These are phyloP conservation scores for Monopis laevigella DNA, from an alignment of 2,888 invertebrate genomes.

Conservation along the genomic window DNA sequence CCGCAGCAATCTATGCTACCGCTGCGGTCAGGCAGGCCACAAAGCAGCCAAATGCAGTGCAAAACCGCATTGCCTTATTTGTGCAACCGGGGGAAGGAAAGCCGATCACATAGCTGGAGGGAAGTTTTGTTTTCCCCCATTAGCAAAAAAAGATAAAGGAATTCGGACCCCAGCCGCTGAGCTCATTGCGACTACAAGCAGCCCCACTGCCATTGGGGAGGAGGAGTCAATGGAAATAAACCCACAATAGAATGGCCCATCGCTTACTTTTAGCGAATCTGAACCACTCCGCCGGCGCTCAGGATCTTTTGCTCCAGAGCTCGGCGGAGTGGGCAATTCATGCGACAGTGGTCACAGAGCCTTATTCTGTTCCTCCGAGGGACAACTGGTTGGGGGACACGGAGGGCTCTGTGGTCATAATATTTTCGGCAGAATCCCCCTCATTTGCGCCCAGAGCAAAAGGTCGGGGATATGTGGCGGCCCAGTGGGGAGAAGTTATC, in stretches of 20 bases:
- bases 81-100: not conserved
- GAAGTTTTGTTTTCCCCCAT: not conserved
- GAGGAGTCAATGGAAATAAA: not conserved
- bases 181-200: not conserved
- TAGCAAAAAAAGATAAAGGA: not conserved
- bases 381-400: constrained; percentile 13
- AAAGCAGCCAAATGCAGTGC: not conserved
- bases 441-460: not conserved
- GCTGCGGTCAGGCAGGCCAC: constrained; percentile 4
- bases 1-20: constrained; percentile 8
- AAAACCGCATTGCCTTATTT: not conserved
- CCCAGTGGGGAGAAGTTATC: constrained; percentile 5
- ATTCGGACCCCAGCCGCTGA: not conserved
- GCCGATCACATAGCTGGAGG: not conserved
- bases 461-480: constrained; percentile 10
- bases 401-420: constrained; percentile 10
- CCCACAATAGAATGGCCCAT: not conserved
- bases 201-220: not conserved
- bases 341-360: constrained; percentile 9
- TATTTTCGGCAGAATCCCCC: constrained; percentile 2
- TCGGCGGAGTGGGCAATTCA: constrained; percentile 7
- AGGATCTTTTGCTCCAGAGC: constrained; percentile 11
- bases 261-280: constrained; percentile 1
- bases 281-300: constrained; percentile 9
- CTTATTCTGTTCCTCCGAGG: constrained; percentile 8